Evolutionary conservation across 2,113 vertebrate genomes (phyloP), one percentile per base, ranked within the genome.

Genomic region (Corapipo altera): DNA sequence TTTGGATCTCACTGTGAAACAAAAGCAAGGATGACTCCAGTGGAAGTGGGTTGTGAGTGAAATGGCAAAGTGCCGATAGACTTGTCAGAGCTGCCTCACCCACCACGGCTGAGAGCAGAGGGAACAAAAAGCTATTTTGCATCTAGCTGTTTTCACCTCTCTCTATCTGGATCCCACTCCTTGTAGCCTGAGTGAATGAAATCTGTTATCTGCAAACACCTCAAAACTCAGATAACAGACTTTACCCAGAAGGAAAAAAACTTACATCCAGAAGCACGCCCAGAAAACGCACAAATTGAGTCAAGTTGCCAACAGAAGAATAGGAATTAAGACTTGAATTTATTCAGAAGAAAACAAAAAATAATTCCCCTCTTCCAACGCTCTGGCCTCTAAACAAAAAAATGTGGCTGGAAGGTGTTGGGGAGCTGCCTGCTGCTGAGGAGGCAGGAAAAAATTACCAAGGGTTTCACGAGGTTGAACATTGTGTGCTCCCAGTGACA

Each of bases 361-460:
- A 0, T 8, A 22, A 6, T 61, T 59, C 24, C 23, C 23, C 28
- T 86, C 39, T 69, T n/a, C 44, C 32, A 93, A 17, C 8, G n/a
- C 23, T 69, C 20, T 8, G 37, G 49, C 18, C 75, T 21, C 55
- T 39, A 41, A 76, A 65, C 10, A 11, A 58, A 58, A 70, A n/a
- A 73, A 15, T 37, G 15, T 48, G 54, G 7, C 33, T 83, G 85
- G 78, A 76, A 93, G 54, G 51, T 80, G 55, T 9, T 93, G 72
- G 72, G 88, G 88, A 90, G 51, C 59, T 93, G 78, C 65, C 79
- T 83, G 78, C 59, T 94, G 79, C 55, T 88, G 75, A 91, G 30
- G 22, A 90, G 46, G 71, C 67, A 95, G 88, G 82, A 80, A 88
- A 95, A 91, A 80, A 67, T 32, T 8, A n/a, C 41, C 66, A 57